Conservation (phyloP, 2,113 vertebrate genomes). For the Chrysemys picta region DNA sequence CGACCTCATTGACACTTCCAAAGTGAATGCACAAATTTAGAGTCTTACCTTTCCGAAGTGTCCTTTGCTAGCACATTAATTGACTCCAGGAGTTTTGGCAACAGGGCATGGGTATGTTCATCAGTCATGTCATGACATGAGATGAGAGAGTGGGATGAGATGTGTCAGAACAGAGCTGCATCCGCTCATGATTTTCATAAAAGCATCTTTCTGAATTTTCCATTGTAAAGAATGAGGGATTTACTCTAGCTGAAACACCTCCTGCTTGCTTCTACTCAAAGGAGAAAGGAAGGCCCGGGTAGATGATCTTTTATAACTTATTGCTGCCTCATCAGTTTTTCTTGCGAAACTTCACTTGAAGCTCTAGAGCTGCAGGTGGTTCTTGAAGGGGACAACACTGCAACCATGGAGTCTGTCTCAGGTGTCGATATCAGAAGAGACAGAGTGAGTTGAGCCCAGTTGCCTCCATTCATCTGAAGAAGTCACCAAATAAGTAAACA, state of each 20-base stretch:
- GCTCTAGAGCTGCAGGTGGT: neutral
- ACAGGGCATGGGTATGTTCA: conserved; percentile 25
- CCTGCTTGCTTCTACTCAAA: neutral
- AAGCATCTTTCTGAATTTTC: neutral
- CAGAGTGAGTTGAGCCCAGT: neutral
- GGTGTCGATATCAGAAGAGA: neutral
- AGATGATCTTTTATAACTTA: neutral
- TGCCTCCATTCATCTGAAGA: neutral
- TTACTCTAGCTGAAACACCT: neutral
- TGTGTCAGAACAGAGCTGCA: conserved; percentile 33
- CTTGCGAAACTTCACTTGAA: neutral
- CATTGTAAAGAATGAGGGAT: neutral
- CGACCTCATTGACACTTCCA: conserved; percentile 61
- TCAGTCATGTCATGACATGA: neutral
- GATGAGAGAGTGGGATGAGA: conserved; percentile 46
- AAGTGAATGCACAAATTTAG: conserved; percentile 28
- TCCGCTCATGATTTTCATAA: conserved; percentile 32
- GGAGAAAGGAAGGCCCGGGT: neutral
- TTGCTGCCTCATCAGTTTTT: neutral
- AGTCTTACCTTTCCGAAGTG: neutral
- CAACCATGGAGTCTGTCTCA: neutral
- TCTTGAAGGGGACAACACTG: neutral
- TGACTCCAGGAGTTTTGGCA: conserved; percentile 52
- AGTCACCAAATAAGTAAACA: neutral
- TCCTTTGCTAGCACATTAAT: neutral